Evolutionary conservation across 1,140 invertebrate genomes (phyloP), one percentile per base, ranked within the genome.

Genomic region (Linepithema humile): DNA sequence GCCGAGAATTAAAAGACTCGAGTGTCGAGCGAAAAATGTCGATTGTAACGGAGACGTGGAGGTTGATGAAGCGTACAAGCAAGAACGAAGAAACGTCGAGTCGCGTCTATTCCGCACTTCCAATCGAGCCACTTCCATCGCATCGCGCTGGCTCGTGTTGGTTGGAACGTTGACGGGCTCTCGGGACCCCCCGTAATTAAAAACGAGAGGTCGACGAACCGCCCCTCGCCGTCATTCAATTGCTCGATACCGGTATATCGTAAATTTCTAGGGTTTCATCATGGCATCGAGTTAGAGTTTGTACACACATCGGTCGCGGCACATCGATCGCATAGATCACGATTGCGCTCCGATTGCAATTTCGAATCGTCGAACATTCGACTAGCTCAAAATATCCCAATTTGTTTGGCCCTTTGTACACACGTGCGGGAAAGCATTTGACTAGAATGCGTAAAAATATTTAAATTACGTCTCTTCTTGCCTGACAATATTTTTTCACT

Each of bases 181-280:
- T 70, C 12, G 32, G 48, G n/a, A 60, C 32, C 32, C n/a, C 17
- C 0, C 23, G 73, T 84, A 87, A 88, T 87, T 87, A 86, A 88
- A 88, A 88, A 70, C 45, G 57, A 83, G 29, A 72, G 57, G 62
- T 73, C 82, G 64, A 45, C 20, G 73, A 72, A 26, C 26, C 10
- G 9, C 0, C 10, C 12, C 9, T 32, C 26, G 40, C 57, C 20
- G n/a, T 62, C 59, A 38, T 62, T 38, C 59, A 62, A 62, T 38
- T 62, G 20, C 75, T 53, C 62, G 50, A 69, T 78, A n/a, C 50
- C 62, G 62, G 15, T 29, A 6, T 77, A 78, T 78, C 35, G 64
- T 32, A 70, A 53, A 70, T 69, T 67, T 78, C 75, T 67, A 53
- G 75, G 35, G 62, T 78, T 78, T 78, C 75, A 55, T 70, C 64